Conservation (phyloP, 1,140 invertebrate species). For the Hormaphis cornu region DNA sequence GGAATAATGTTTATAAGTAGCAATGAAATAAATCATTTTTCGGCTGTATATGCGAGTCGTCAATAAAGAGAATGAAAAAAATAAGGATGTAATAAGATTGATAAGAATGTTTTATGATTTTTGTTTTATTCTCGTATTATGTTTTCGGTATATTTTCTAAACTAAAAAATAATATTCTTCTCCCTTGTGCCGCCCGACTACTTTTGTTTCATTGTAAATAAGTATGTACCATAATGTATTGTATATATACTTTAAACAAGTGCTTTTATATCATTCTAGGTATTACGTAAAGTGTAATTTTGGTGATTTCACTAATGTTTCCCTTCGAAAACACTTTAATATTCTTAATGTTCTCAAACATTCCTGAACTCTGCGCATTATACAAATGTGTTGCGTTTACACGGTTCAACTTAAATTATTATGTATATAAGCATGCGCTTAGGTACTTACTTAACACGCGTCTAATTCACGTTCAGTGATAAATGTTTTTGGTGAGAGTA, state of each 20-base stretch:
- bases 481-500: too few species aligned
- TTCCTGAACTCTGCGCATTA: too few species aligned
- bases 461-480: too few species aligned
- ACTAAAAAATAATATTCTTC: neutral
- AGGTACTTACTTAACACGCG: too few species aligned
- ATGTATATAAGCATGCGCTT: neutral
- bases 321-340: slow-evolving; percentile 27
- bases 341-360: slow-evolving; percentile 20
- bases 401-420: too few species aligned
- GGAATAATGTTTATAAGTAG: neutral
- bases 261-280: neutral
- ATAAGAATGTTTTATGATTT: neutral
- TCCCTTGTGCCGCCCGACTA: neutral
- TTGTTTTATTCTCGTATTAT: too few species aligned
- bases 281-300: neutral
- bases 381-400: neutral
- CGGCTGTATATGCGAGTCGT: neutral
- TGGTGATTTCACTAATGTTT: slow-evolving; percentile 27
- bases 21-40: neutral
- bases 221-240: too few species aligned
- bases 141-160: neutral
- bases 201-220: too few species aligned
- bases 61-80: neutral
- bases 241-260: neutral
- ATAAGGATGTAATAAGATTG: neutral